These are phyloP conservation scores for Stenotaenia linearis DNA, from an alignment of 2,888 invertebrate species.

Conservation along the genomic window DNA sequence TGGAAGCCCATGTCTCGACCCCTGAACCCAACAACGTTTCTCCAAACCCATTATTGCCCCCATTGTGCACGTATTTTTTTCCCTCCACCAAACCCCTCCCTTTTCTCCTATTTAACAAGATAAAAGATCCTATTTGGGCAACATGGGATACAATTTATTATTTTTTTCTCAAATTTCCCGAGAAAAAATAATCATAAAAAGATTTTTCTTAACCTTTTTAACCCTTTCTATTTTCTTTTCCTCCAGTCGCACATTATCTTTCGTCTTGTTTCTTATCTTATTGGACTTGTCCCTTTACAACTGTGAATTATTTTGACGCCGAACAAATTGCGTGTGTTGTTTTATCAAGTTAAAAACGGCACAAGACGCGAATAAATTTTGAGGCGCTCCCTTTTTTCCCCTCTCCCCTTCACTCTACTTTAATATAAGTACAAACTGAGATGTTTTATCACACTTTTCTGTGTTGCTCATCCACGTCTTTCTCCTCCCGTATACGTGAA, in stretches of 20 bases:
- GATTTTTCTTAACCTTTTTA: not conserved
- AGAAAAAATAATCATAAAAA: not conserved
- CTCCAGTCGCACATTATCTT: not conserved
- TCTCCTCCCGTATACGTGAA: not conserved
- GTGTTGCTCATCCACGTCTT: not conserved
- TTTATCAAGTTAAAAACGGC: constrained; percentile 20
- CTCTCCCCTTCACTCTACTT: not conserved
- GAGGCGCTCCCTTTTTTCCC: not conserved
- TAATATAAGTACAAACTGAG: not conserved
- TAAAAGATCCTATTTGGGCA: not conserved
- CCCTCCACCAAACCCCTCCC: not conserved
- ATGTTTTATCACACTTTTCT: not conserved
- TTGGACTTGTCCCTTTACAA: not conserved
- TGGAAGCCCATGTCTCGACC: not conserved
- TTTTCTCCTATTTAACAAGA: not conserved
- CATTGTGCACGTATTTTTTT: not conserved
- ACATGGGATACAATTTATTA: not conserved
- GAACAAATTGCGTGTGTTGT: constrained; percentile 4
- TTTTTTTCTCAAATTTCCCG: not conserved
- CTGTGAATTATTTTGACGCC: constrained; percentile 17
- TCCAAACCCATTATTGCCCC: constrained; percentile 7
- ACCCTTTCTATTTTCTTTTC: not conserved
- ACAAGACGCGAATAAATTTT: not conserved
- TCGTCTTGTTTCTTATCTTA: not conserved
- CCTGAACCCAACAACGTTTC: not conserved